Evolutionary conservation across 2,113 vertebrate genomes (phyloP).

Genomic region (Calyptomena viridis): DNA sequence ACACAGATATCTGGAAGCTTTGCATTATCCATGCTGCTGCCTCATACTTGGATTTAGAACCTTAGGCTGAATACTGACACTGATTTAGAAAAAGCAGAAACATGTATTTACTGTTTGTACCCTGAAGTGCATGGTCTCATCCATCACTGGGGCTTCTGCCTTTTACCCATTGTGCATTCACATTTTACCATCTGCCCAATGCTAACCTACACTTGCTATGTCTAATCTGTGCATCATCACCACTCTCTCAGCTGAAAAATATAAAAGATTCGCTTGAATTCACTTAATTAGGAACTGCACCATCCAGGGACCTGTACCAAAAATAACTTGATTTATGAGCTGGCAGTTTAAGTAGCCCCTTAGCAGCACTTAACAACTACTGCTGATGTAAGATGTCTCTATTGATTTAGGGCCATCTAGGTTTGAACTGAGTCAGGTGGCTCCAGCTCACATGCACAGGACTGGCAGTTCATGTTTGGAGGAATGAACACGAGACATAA

Average conservation of each 20-base stretch:
- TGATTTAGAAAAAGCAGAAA: background rate
- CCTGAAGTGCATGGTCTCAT: background rate
- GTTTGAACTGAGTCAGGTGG: background rate
- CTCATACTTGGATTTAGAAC: background rate
- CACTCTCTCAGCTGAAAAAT: background rate
- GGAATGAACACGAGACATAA: background rate
- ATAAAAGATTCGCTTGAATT: background rate
- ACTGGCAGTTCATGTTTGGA: background rate
- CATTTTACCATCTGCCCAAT: background rate
- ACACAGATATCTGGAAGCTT: background rate
- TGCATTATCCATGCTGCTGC: background rate
- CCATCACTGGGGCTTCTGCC: background rate
- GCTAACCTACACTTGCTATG: background rate
- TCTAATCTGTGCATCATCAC: background rate
- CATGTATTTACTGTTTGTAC: no score
- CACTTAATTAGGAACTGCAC: background rate
- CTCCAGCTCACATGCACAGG: background rate
- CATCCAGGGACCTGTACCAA: background rate
- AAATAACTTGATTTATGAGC: constrained; percentile 3
- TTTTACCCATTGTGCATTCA: background rate
- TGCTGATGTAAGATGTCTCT: constrained; percentile 8
- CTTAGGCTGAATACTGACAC: background rate
- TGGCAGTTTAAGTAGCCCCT: background rate
- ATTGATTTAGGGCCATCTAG: background rate
- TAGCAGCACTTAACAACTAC: background rate